A percentile compares a stretch with the other conserved stretches of the same genome.
Evolutionary conservation across 92 coral and sea anemone genomes (phyloP).

Genomic region (Paragorgia papillata): DNA sequence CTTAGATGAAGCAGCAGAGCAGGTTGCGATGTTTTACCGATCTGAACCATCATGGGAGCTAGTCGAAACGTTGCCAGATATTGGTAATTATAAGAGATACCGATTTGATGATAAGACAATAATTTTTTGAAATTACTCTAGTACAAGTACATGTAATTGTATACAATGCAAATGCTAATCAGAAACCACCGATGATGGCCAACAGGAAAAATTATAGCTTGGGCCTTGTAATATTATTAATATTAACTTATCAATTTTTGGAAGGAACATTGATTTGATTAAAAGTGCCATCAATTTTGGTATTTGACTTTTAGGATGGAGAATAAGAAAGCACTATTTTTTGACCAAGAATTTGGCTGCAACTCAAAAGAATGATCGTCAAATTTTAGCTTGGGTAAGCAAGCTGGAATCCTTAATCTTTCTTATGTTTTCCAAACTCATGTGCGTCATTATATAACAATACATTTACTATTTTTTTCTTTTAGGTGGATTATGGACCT

Average conservation of each 20-base stretch:
- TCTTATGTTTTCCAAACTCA: too few relatives aligned
- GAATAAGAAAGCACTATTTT: slow-evolving; percentile 78
- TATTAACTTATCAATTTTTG: too few relatives aligned
- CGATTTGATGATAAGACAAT: too few relatives aligned
- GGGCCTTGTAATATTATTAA: too few relatives aligned
- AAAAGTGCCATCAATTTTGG: not conserved
- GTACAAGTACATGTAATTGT: too few relatives aligned
- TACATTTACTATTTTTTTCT: too few relatives aligned
- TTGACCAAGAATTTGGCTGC: slow-evolving; percentile 85
- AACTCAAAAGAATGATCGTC: slow-evolving; percentile 80
- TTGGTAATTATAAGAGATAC: slow-evolving; percentile 56
- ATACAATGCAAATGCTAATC: too few relatives aligned
- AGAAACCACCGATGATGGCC: too few relatives aligned
- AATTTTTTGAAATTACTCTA: too few relatives aligned
- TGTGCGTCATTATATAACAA: too few relatives aligned
- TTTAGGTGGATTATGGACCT: slow-evolving; percentile 85
- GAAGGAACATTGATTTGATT: too few relatives aligned
- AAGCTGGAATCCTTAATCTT: not conserved
- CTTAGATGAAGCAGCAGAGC: slow-evolving; percentile 72
- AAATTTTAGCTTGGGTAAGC: slow-evolving; percentile 83
- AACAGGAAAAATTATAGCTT: too few relatives aligned
- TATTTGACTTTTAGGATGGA: slow-evolving; percentile 67
- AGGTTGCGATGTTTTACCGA: slow-evolving; percentile 95
- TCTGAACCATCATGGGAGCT: slow-evolving; percentile 96
- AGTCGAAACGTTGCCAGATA: slow-evolving; percentile 79